These are phyloP conservation scores for Panurus biarmicus DNA, from an alignment of 2,113 vertebrate species.

Conservation along the genomic window DNA sequence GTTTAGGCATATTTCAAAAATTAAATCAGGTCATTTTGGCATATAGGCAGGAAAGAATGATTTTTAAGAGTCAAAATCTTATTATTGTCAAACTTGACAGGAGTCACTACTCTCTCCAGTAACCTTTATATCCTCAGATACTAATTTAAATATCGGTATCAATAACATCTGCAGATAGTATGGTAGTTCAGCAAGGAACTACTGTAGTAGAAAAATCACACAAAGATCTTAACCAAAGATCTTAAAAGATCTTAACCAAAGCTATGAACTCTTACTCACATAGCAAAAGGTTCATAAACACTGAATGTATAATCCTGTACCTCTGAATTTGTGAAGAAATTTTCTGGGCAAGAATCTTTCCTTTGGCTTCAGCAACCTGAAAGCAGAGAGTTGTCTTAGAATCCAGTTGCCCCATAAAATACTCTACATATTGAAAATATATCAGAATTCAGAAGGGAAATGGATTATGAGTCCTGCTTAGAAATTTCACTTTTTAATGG, in stretches of 20 bases:
- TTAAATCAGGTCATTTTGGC: background rate
- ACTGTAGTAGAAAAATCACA: background rate
- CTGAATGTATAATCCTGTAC: background rate
- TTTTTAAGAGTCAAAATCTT: background rate
- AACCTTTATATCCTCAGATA: background rate
- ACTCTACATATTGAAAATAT: background rate
- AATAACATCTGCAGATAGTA: background rate
- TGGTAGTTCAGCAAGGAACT: background rate
- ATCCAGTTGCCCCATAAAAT: background rate
- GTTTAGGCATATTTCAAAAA: background rate
- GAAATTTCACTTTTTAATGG: background rate
- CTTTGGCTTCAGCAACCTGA: constrained; percentile 53
- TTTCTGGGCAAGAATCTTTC: background rate
- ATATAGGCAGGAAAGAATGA: too few species aligned
- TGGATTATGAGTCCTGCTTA: fast-evolving
- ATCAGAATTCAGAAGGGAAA: background rate
- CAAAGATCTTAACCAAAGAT: background rate
- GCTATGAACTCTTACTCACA: background rate
- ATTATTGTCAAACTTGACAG: background rate
- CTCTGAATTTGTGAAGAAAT: background rate
- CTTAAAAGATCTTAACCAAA: background rate
- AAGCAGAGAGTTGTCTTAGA: background rate
- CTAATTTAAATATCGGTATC: background rate
- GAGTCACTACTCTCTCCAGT: background rate
- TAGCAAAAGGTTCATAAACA: background rate